Base-by-base conservation (phyloP, 2,797 vertebrate species). In the Poeciliopsis presidionis region DNA sequence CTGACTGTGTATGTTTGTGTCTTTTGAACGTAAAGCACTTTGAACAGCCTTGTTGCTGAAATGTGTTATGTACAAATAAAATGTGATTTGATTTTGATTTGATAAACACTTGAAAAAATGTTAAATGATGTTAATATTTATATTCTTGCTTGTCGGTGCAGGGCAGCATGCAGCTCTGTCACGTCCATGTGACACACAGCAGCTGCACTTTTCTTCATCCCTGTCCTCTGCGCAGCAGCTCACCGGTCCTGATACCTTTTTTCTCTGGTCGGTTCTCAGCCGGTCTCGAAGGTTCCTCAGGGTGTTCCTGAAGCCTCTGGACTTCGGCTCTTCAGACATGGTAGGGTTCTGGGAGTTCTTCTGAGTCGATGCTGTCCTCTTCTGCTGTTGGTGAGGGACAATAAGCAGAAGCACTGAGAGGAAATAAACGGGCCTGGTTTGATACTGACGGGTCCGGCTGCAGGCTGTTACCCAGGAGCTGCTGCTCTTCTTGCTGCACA, bases 221-320 rank as follows among this genome's bases (percentile, higher is more conserved):
- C 49, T 22, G 49, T 2, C 0, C 47, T 20, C 47, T 49, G 6
- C 16, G 53, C 25, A n/a, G n/a, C 53, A 57, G n/a, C 25, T 28
- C 53, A 13, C 53, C 1, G 53, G 55, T 28, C 4, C n/a, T 14
- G 55, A 12, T 78, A 95, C 94, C 79, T 78, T 36, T 3, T 84
- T 70, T 61, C 91, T 95, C 79, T 94, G 90, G 85, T 96, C 94
- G 0, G 89, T 83, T 73, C 93, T 93, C 79, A 96, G 88, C 46
- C 94, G 86, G 85, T 95, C 94, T 84, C 93, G 85, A 7, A 96
- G 93, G 33, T 87, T 94, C 82, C 93, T 93, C 78, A 95, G 89
- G 12, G 95, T 93, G 81, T 89, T 95, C 86, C 93, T 90, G 87
- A 96, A 93, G 76, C 95, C 93, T 82, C 92, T 87, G 0, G 91